Percentiles rank a stretch among this genome's conserved stretches.
Conservation (phyloP, 1,140 invertebrate species). For the Formica exsecta region DNA sequence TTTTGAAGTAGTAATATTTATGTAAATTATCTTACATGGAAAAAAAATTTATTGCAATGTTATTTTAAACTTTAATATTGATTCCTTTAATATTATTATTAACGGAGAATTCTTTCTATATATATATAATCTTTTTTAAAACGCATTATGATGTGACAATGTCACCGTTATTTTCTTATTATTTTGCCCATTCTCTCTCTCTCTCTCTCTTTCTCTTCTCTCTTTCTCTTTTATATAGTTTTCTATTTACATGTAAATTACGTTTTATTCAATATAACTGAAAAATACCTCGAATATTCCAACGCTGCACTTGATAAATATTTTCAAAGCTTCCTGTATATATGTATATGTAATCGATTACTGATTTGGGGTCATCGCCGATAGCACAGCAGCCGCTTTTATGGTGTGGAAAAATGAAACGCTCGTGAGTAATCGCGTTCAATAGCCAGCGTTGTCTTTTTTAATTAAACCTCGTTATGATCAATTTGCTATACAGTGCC, state of each 20-base stretch:
- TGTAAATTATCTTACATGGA: not conserved
- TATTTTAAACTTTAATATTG: not conserved
- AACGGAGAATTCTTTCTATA: not conserved
- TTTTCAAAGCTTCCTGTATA: not conserved
- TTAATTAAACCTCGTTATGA: slow-evolving; percentile 77
- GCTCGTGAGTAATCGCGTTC: slow-evolving; percentile 54
- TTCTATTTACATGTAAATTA: slow-evolving; percentile 29
- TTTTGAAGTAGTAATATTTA: not conserved
- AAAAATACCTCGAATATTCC: slow-evolving; percentile 51
- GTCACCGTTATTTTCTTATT: not conserved
- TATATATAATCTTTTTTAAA: not conserved
- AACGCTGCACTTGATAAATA: not conserved
- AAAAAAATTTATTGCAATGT: not conserved
- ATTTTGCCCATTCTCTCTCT: not conserved
- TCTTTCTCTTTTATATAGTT: not conserved
- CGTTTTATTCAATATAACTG: slow-evolving; percentile 32
- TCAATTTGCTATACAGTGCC: slow-evolving; percentile 71
- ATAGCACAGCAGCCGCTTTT: slow-evolving; percentile 37
- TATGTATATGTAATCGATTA: slow-evolving; percentile 42
- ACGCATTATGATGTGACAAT: slow-evolving; percentile 4
- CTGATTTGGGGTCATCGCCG: slow-evolving; percentile 55
- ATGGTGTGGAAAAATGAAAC: slow-evolving; percentile 54
- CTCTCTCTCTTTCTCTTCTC: no score
- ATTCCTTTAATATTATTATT: not conserved
- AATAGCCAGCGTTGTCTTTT: slow-evolving; percentile 72